These are phyloP conservation scores for Electrophaes corylata DNA, from an alignment of 2,888 invertebrate genomes.

Conservation along the genomic window DNA sequence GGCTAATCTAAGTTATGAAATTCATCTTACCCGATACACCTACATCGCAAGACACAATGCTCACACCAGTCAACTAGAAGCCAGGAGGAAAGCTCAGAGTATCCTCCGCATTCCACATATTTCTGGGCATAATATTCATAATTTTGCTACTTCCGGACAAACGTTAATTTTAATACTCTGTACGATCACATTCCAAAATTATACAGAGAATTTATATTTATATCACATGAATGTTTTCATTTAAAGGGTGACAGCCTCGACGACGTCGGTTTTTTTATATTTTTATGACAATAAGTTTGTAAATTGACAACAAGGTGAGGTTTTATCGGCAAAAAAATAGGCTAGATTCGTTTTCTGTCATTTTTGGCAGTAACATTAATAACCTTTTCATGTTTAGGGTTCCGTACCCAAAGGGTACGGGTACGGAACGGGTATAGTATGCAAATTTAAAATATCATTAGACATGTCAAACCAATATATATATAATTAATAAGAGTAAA, in stretches of 20 bases:
- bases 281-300: background rate
- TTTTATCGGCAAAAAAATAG: too few relatives aligned
- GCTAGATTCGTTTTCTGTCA: too few relatives aligned
- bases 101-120: background rate
- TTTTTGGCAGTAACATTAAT: too few relatives aligned
- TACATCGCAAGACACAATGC: background rate
- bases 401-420: too few relatives aligned
- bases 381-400: too few relatives aligned
- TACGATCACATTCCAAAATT: constrained; percentile 7
- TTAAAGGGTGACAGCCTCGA: background rate
- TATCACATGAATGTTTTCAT: background rate
- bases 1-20: too few relatives aligned
- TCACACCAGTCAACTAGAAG: background rate
- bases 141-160: background rate
- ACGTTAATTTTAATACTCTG: background rate
- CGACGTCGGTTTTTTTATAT: background rate
- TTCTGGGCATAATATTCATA: constrained; percentile 1
- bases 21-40: too few relatives aligned
- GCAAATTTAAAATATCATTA: too few relatives aligned
- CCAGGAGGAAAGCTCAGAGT: background rate
- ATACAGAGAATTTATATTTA: constrained; percentile 14
- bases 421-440: too few relatives aligned
- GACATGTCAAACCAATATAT: too few relatives aligned
- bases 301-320: background rate
- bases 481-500: too few relatives aligned